Conservation (phyloP, 2,888 invertebrate species). For the Epinotia ramella region DNA sequence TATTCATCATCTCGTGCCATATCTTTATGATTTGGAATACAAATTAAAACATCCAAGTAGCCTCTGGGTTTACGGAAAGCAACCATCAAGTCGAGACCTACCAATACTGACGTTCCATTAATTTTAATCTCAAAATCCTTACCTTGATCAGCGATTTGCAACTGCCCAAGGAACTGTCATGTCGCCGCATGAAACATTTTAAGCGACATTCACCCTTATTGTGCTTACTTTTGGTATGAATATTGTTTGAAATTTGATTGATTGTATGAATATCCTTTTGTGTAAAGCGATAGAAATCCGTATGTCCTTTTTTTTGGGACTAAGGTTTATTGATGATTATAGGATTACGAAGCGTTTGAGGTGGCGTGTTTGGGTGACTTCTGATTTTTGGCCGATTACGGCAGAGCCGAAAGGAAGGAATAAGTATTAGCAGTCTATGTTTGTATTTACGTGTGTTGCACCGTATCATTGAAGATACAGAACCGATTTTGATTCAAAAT, state of each 20-base stretch:
- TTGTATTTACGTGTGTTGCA: no score
- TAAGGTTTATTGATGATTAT: constrained; percentile 81
- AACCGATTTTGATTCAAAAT: no score
- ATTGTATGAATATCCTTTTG: constrained; percentile 46
- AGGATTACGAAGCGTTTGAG: constrained; percentile 70
- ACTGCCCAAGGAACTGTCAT: constrained; percentile 46
- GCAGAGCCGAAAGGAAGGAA: no score
- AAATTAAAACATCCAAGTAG: background rate
- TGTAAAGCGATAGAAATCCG: constrained; percentile 63
- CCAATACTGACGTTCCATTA: constrained; percentile 73
- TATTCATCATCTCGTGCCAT: no score
- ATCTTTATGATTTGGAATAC: background rate
- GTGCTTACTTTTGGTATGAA: constrained; percentile 39
- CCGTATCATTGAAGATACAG: no score
- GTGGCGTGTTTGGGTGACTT: constrained; percentile 50
- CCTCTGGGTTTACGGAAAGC: constrained; percentile 3
- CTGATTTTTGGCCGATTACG: background rate
- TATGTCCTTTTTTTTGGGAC: constrained; percentile 64
- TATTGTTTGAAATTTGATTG: constrained; percentile 17
- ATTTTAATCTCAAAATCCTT: constrained; percentile 72
- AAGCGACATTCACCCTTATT: constrained; percentile 58
- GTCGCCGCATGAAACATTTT: constrained; percentile 3
- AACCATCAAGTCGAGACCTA: constrained; percentile 52
- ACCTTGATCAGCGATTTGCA: constrained; percentile 69
- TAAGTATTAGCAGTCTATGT: no score